These are phyloP conservation scores for Eubucco bourcierii DNA, from an alignment of 2,113 vertebrate genomes.

Conservation along the genomic window DNA sequence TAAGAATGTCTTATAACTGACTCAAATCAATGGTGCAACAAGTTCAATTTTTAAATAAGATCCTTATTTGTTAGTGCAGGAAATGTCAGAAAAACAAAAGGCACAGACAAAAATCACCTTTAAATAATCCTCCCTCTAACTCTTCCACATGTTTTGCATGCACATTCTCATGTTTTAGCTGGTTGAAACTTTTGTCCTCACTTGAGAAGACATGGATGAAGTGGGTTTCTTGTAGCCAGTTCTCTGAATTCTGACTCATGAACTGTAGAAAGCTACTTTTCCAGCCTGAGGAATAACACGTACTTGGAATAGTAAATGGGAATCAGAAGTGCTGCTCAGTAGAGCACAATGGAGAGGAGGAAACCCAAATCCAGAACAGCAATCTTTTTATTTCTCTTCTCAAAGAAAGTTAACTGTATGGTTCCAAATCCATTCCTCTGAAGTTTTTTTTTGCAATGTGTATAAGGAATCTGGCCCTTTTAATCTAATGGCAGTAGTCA, in stretches of 20 bases:
- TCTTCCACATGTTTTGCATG: not conserved
- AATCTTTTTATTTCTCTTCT: not conserved
- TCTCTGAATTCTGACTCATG: not conserved
- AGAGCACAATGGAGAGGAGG: not conserved
- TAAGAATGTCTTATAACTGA: not conserved
- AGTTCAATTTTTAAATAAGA: not conserved
- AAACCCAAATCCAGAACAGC: not conserved
- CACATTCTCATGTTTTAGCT: not conserved
- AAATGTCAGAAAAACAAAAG: not conserved
- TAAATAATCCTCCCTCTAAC: not conserved
- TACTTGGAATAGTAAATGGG: not conserved
- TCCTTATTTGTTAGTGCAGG: not conserved
- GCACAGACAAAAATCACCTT: not conserved
- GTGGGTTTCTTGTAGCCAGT: not conserved
- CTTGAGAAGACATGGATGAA: not conserved
- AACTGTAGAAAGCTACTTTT: not conserved
- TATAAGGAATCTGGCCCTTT: not conserved
- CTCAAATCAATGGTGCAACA: not conserved
- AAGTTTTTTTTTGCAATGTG: not conserved
- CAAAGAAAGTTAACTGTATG: not conserved
- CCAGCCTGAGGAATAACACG: not conserved
- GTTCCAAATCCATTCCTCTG: not conserved
- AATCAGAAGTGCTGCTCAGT: not conserved
- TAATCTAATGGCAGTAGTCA: not conserved
- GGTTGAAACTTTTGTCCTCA: not conserved